Conservation (phyloP, 2,888 invertebrate genomes). For the Ophioninae sp. region DNA sequence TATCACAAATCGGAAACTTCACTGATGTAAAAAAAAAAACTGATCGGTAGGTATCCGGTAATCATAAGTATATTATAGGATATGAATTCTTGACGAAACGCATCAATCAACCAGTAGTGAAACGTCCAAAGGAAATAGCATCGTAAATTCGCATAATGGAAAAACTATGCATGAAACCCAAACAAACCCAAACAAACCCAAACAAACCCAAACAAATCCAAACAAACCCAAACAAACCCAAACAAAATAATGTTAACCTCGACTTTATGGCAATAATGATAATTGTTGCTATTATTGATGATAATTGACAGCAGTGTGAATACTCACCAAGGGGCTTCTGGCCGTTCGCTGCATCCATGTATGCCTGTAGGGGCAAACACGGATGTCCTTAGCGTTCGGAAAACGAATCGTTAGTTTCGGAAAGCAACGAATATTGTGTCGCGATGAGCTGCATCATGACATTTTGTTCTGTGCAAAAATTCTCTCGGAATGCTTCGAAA, state of each 20-base stretch:
- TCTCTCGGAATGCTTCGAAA: not conserved
- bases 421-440: conserved; percentile 41
- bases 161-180: too few species aligned
- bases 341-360: conserved; percentile 78
- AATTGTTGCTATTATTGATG: not conserved
- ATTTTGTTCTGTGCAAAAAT: not conserved
- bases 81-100: not conserved
- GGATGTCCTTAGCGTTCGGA: conserved; percentile 66
- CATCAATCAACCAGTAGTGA: not conserved
- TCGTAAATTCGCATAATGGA: not conserved
- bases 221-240: too few species aligned
- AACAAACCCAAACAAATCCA: too few species aligned
- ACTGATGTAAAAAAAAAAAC: not conserved
- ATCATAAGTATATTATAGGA: not conserved
- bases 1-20: not conserved
- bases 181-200: too few species aligned
- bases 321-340: conserved; percentile 77
- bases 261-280: not conserved
- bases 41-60: not conserved
- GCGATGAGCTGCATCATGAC: conserved; percentile 57
- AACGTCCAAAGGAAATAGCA: not conserved
- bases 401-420: conserved; percentile 48
- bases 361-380: conserved; percentile 73
- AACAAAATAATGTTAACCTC: not conserved
- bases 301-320: conserved; percentile 8